Evolutionary conservation across 2,797 vertebrate species (phyloP), one percentile per base, ranked within the genome.

Genomic region (Enteromius unitaeniatus): DNA sequence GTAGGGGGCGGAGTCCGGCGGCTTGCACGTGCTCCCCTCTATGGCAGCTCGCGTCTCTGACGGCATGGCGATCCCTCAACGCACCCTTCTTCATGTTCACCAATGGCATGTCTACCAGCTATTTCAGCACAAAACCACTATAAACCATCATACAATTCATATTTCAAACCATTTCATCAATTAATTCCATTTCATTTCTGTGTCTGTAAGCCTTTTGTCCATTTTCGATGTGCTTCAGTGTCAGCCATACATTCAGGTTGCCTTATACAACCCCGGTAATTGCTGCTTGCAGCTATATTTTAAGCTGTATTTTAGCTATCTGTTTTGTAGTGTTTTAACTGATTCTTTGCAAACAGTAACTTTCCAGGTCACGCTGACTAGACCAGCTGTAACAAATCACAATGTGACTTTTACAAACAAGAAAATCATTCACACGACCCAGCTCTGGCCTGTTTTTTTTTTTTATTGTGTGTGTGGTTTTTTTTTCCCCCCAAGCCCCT

Each of bases 401-500:
- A 53, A 55, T 42, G 31, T 60, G 45, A 84, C 53, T 64, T 70
- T 68, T 86, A 91, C 82, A 85, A 80, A 76, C 69, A 88, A 87
- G 76, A 89, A 79, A 87, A 85, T 89, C 28, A 89, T 92, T 85
- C 14, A 85, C 88, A 91, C 91, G 89, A 83, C 83, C 87, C 90
- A 90, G 91, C 91, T 90, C 87, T 90, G 86, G 87, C 83, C 72
- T 85, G 81, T 90, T 83, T 42, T 42, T 40, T 40, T 40, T 40
- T 42, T 42, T 42, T 42, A 9, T 10, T 42, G 40, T 10, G 40
- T 10, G 40, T 10, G 40, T 42, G 40, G 0, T 8, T 82, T 21
- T 21, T 90, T 83, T 86, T 91, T 93, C 91, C 90, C 91, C 90
- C 92, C 28, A 86, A 82, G 81, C 65, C 82, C 80, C 68, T 79